These are phyloP conservation scores for Podarcis lilfordi DNA, from an alignment of 2,797 vertebrate species.

Conservation along the genomic window DNA sequence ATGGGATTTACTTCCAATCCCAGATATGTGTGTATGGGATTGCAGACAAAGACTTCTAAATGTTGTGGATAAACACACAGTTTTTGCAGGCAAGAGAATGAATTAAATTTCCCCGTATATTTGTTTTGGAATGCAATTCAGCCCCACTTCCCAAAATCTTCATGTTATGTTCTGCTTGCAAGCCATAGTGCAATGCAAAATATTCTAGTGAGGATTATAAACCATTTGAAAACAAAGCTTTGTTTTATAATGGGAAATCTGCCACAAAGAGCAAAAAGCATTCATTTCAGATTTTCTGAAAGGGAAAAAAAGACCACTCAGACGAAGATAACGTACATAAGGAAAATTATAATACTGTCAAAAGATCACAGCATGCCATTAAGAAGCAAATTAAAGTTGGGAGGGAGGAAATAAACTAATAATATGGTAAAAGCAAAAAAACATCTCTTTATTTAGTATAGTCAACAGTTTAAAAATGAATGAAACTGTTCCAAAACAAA, in stretches of 20 bases:
- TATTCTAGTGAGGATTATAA: constrained; percentile 31
- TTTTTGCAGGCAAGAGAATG: not conserved
- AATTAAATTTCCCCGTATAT: constrained; percentile 11
- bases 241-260: constrained; percentile 29
- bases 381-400: not conserved
- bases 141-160: not conserved
- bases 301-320: constrained; percentile 32
- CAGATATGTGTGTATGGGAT: not conserved
- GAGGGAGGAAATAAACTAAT: constrained; percentile 23
- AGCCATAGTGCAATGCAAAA: not conserved
- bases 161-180: constrained; percentile 28
- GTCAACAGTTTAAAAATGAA: constrained; percentile 19
- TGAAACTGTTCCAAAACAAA: constrained; percentile 20
- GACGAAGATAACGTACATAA: constrained; percentile 25
- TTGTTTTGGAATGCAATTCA: constrained; percentile 16
- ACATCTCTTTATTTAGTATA: constrained; percentile 28
- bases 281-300: constrained; percentile 22
- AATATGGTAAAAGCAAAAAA: constrained; percentile 18
- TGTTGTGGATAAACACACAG: not conserved
- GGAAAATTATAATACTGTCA: not conserved
- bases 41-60: not conserved
- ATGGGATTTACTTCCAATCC: not conserved
- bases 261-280: constrained; percentile 33
- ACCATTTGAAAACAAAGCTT: constrained; percentile 30
- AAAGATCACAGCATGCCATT: not conserved